A percentile compares a stretch with the other conserved stretches of the same genome.
Conservation (phyloP, 2,797 vertebrate genomes). For the Brachymystax lenok region DNA sequence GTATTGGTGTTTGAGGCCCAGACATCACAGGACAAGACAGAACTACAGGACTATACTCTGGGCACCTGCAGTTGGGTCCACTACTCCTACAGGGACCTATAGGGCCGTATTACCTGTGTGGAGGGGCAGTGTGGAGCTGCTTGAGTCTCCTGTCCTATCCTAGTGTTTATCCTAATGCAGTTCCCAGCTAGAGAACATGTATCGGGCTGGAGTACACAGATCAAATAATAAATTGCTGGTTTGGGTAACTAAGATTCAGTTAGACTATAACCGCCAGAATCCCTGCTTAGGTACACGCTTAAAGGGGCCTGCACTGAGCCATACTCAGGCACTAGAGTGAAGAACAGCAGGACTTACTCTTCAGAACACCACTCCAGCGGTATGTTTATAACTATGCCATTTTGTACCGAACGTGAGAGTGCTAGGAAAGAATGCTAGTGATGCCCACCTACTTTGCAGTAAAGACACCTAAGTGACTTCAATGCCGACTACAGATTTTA, state of each 20-base stretch:
- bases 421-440: slow-evolving; percentile 55
- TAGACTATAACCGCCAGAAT: background rate
- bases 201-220: slow-evolving; percentile 13
- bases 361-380: slow-evolving; percentile 49
- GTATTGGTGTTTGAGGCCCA: slow-evolving; percentile 13
- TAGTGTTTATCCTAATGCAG: slow-evolving; percentile 11
- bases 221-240: slow-evolving; percentile 19
- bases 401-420: slow-evolving; percentile 43
- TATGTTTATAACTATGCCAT: slow-evolving; percentile 32
- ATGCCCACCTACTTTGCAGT: slow-evolving; percentile 37
- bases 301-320: background rate
- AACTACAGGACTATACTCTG: background rate
- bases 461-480: slow-evolving; percentile 59
- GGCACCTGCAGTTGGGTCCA: background rate
- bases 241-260: slow-evolving; percentile 22
- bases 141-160: background rate
- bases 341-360: slow-evolving; percentile 26
- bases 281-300: background rate
- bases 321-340: slow-evolving; percentile 35
- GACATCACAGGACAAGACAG: slow-evolving; percentile 20
- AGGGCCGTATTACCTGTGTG: background rate
- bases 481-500: slow-evolving; percentile 34
- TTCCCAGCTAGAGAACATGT: slow-evolving; percentile 16
- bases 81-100: background rate
- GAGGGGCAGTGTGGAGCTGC: background rate